Percentiles rank a stretch among this genome's conserved stretches.
Evolutionary conservation across 2,888 invertebrate genomes (phyloP).

Genomic region (Cancer borealis): DNA sequence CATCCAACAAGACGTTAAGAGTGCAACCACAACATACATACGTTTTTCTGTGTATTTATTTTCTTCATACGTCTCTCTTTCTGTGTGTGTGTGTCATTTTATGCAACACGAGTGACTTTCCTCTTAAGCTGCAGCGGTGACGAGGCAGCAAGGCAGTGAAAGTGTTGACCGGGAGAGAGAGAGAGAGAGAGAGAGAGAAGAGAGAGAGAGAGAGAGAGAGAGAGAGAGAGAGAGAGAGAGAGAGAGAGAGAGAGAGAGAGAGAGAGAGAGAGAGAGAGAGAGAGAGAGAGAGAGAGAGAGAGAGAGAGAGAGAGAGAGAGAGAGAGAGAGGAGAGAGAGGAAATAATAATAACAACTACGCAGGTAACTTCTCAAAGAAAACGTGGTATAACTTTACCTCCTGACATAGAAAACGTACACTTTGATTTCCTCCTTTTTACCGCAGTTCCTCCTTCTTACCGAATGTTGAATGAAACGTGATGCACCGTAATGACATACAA

Average conservation of each 20-base stretch:
- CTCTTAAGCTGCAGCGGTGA: neutral
- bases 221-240: slow-evolving; percentile 45
- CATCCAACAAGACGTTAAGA: too few relatives aligned
- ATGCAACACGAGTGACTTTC: neutral
- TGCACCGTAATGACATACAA: neutral
- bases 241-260: slow-evolving; percentile 44
- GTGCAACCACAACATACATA: too few relatives aligned
- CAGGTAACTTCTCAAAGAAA: neutral
- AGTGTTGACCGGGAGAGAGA: neutral
- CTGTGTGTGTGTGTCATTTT: neutral
- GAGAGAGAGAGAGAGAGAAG: neutral
- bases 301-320: slow-evolving; percentile 28
- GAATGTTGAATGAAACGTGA: neutral
- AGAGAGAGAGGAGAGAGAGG: slow-evolving; percentile 1
- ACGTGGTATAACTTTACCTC: neutral
- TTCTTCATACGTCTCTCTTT: neutral
- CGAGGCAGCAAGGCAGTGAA: neutral
- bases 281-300: slow-evolving; percentile 24
- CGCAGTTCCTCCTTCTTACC: neutral
- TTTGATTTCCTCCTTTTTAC: neutral
- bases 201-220: slow-evolving; percentile 45
- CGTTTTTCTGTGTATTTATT: too few relatives aligned
- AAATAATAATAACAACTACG: neutral
- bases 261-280: slow-evolving; percentile 23
- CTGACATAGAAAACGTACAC: neutral